Evolutionary conservation across 2,113 vertebrate species (phyloP), one percentile per base, ranked within the genome.

Genomic region (Catharus bicknelli): DNA sequence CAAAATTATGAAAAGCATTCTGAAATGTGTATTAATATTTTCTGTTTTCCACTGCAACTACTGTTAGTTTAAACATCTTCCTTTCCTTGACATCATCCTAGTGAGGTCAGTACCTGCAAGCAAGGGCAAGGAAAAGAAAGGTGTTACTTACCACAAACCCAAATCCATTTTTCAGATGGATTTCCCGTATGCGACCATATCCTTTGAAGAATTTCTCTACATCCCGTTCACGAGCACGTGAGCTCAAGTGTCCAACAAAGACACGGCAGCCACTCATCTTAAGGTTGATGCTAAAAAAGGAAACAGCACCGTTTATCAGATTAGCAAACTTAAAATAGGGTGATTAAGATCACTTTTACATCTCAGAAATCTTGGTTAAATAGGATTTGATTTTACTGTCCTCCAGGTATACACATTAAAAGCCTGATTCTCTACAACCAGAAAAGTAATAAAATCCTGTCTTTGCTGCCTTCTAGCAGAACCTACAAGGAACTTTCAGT

Each of bases 121-220:
- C 38, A 87, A 50, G 29, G 76, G 36, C 72, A 88, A 36, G 29
- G n/a, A 80, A 73, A 70, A 34, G 7, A 42, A 88, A 25, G 11
- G 34, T 55, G 36, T n/a, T 22, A 95, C 98, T 96, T 29, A 99
- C 99, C 98, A 99, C 99, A 97, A 99, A 99, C 16, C 99, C 99
- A 92, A 99, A 99, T 18, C 99, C 99, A 76, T 99, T 99, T 93
- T 99, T 99, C 11, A 99, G 95, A 94, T 99, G 98, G 66, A 99
- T 99, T 93, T 99, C 99, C 12, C 98, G 96, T 91, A 99, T 99
- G 40, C 98, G 97, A 27, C 99, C 99, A 27, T 99, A 99, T 20
- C 99, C 99, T 90, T 99, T 99, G 96, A 99, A 99, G 94, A 99
- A 99, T 77, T 99, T 99, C 95, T 99, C 99, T 83, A 99, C 99